These are phyloP conservation scores for Portevinia maculata DNA, from an alignment of 2,888 invertebrate genomes.

Conservation along the genomic window DNA sequence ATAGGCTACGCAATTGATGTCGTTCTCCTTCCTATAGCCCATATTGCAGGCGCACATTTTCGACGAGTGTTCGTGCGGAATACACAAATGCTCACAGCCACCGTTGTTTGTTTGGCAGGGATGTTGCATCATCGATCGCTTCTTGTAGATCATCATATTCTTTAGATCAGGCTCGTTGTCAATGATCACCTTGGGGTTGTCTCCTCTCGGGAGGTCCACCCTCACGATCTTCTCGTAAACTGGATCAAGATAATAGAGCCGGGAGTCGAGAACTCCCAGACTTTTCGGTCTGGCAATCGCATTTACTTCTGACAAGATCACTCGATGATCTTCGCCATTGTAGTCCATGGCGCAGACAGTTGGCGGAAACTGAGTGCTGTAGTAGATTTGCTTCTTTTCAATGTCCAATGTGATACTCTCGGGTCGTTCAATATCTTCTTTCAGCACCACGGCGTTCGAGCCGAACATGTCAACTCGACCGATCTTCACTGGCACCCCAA, in stretches of 20 bases:
- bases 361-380: conserved; percentile 91
- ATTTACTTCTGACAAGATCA: conserved; percentile 87
- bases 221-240: conserved; percentile 94
- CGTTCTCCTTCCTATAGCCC: conserved; percentile 92
- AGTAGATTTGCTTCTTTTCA: conserved; percentile 93
- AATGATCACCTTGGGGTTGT: conserved; percentile 88
- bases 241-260: conserved; percentile 94
- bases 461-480: conserved; percentile 98
- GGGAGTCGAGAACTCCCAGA: conserved; percentile 91
- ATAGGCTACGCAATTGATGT: conserved; percentile 90
- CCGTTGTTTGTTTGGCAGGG: conserved; percentile 94
- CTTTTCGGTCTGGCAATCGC: conserved; percentile 91
- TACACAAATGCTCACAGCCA: conserved; percentile 96
- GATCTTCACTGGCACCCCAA: conserved; percentile 94
- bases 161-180: conserved; percentile 95
- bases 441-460: conserved; percentile 88
- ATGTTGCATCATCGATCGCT: conserved; percentile 91
- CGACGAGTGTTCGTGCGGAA: conserved; percentile 91
- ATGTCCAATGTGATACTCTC: conserved; percentile 94
- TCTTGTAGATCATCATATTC: conserved; percentile 94
- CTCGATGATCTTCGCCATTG: conserved; percentile 88
- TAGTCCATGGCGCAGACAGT: conserved; percentile 88
- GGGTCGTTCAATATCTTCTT: conserved; percentile 88
- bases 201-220: conserved; percentile 91
- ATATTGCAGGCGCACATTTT: conserved; percentile 94